Percentiles rank a stretch among this genome's conserved stretches.
Conservation (phyloP, 2,113 vertebrate species). For the Coptodon rendalli region DNA sequence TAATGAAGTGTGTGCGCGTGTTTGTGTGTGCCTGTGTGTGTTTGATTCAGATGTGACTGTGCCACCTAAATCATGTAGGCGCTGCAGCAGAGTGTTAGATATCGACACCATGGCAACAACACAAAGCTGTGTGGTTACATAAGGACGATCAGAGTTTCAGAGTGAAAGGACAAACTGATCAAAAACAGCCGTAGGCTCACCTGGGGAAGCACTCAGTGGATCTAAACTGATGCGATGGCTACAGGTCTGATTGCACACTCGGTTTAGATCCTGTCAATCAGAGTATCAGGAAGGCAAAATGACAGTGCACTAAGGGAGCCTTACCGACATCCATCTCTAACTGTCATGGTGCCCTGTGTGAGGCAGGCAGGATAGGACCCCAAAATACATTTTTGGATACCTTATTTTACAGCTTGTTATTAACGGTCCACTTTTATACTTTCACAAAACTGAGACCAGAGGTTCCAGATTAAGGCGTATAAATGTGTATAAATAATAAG, state of each 20-base stretch:
- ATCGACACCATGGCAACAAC: constrained; percentile 59
- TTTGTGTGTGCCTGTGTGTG: neutral
- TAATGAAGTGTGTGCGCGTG: neutral
- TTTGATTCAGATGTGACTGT: constrained; percentile 47
- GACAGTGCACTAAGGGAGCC: neutral
- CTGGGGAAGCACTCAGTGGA: neutral
- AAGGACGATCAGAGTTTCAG: constrained; percentile 38
- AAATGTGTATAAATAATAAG: neutral
- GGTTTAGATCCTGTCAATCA: neutral
- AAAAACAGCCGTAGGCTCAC: neutral
- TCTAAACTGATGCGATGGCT: neutral
- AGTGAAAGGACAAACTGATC: constrained; percentile 13
- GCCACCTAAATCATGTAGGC: constrained; percentile 58
- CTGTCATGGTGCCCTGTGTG: neutral
- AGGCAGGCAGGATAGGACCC: neutral
- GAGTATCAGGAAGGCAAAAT: neutral
- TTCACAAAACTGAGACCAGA: neutral
- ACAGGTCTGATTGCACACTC: neutral
- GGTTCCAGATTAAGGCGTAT: neutral
- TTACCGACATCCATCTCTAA: neutral
- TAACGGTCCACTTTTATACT: neutral
- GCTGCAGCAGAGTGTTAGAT: constrained; percentile 50
- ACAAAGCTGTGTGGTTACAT: constrained; percentile 48
- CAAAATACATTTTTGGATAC: neutral
- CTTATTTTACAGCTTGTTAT: neutral